Conservation (phyloP, 1,140 invertebrate genomes). For the Streblospio benedicti region DNA sequence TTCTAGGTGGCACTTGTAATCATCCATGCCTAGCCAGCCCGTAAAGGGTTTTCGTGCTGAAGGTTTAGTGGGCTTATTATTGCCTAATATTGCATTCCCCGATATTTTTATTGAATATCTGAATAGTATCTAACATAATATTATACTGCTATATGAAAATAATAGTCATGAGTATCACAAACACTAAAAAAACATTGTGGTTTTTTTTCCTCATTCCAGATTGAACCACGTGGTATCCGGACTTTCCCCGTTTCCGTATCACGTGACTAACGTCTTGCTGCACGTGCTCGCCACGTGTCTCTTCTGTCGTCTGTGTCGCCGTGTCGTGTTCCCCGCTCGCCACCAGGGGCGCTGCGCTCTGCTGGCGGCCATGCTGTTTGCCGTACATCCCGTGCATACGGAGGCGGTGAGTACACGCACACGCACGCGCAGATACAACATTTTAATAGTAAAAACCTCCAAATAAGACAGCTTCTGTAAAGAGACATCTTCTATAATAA, state of each 20-base stretch:
- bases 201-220: slow-evolving; percentile 31
- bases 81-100: too few species aligned
- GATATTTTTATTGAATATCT: too few species aligned
- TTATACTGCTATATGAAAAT: neutral
- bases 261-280: slow-evolving; percentile 14
- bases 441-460: too few species aligned
- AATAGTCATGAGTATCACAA: neutral
- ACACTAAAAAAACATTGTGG: slow-evolving; percentile 1
- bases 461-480: too few species aligned
- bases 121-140: slow-evolving; percentile 2
- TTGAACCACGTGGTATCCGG: slow-evolving; percentile 28
- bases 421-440: too few species aligned
- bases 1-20: too few species aligned
- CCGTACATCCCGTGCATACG: slow-evolving; percentile 41
- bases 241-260: slow-evolving; percentile 19
- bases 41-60: too few species aligned
- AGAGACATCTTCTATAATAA: too few species aligned
- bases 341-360: neutral
- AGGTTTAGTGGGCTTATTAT: too few species aligned
- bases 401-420: slow-evolving; percentile 37
- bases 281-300: slow-evolving; percentile 7
- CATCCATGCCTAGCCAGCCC: too few species aligned
- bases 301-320: slow-evolving; percentile 7
- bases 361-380: slow-evolving; percentile 29
- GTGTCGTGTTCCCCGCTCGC: slow-evolving; percentile 10